Percentiles rank a stretch among this genome's conserved stretches.
Conservation (phyloP, 2,888 invertebrate genomes). For the Cataglyphis altisquamis region DNA sequence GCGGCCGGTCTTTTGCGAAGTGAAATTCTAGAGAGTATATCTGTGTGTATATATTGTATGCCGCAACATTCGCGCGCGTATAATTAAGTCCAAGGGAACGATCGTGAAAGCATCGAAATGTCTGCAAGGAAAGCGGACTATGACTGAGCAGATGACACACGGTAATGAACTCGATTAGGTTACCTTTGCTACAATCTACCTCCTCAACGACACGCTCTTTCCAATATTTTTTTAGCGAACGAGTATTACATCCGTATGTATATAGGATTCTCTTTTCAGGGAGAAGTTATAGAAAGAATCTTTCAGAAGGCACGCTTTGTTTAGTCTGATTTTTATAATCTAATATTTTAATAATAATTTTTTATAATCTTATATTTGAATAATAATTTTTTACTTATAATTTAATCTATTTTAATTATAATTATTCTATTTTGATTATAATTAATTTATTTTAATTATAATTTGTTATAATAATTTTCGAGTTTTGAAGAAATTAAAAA, state of each 20-base stretch:
- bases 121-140: slow-evolving; percentile 51
- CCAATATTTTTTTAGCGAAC: background rate
- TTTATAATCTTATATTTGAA: too few species aligned
- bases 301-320: background rate
- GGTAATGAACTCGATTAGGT: slow-evolving; percentile 57
- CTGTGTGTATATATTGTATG: slow-evolving; percentile 12
- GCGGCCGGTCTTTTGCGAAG: slow-evolving; percentile 33
- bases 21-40: slow-evolving; percentile 61
- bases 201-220: slow-evolving; percentile 5
- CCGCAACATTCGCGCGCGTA: slow-evolving; percentile 17
- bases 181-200: slow-evolving; percentile 28
- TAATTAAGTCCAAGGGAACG: slow-evolving; percentile 56
- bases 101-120: slow-evolving; percentile 59
- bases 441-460: too few species aligned
- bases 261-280: background rate
- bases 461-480: background rate
- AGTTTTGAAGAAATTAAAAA: background rate
- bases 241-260: background rate
- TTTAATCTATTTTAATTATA: too few species aligned
- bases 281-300: too few species aligned
- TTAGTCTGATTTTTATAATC: background rate
- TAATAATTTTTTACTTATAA: too few species aligned
- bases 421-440: too few species aligned
- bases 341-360: too few species aligned
- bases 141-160: slow-evolving; percentile 47